phyloP scores from a whole-genome alignment of 2,113 vertebrate species.

The Gnathonemus longibarbis region DNA sequence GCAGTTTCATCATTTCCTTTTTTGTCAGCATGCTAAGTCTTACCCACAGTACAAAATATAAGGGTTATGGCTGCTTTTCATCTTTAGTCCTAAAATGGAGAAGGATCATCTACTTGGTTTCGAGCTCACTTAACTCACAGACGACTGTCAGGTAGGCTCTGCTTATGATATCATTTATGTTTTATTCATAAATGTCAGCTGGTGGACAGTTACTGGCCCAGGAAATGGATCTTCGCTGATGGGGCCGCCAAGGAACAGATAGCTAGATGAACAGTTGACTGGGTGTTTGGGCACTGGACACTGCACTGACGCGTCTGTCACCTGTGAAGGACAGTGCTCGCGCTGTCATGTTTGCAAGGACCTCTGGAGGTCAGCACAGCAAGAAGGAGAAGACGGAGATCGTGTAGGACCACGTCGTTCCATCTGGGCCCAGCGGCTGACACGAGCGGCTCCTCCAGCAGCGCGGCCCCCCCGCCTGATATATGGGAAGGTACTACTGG shows the following conservation, averaged over 20 bases:
- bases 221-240: neutral
- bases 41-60: neutral
- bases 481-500: neutral
- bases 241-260: neutral
- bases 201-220: neutral
- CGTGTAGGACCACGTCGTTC: neutral
- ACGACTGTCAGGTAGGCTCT: neutral
- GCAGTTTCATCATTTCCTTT: slow-evolving; percentile 4
- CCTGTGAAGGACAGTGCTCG: slow-evolving; percentile 27
- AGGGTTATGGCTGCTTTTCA: neutral
- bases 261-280: neutral
- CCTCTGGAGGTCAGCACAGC: slow-evolving; percentile 34
- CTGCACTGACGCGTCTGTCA: slow-evolving; percentile 44
- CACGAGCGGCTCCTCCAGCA: neutral
- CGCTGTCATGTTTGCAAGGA: slow-evolving; percentile 29
- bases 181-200: slow-evolving; percentile 12
- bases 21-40: slow-evolving; percentile 8
- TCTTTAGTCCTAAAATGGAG: neutral
- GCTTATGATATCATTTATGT: neutral
- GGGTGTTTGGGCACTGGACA: neutral
- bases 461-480: neutral
- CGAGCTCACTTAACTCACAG: neutral
- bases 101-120: neutral
- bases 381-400: slow-evolving; percentile 26
- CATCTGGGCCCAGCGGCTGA: neutral